These are phyloP conservation scores for Platanista minor DNA, from an alignment of 2,113 vertebrate genomes.

Conservation along the genomic window DNA sequence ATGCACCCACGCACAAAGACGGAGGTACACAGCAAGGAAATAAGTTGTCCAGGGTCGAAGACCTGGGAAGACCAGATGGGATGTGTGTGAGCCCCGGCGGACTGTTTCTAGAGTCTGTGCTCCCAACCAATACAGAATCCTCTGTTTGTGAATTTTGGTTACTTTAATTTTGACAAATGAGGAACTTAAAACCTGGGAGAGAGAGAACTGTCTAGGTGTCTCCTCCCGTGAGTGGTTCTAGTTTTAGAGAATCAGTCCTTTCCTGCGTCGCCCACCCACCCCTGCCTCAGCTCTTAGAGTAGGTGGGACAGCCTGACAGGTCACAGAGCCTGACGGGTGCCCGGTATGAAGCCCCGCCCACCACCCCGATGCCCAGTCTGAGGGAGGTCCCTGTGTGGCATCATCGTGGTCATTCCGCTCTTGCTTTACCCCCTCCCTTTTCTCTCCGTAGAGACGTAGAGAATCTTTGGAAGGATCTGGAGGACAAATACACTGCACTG, in stretches of 20 bases:
- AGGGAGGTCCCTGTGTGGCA: background rate
- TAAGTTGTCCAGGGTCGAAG: background rate
- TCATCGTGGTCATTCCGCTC: accelerated
- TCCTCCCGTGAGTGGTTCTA: background rate
- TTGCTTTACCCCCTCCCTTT: accelerated
- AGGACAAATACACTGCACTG: background rate
- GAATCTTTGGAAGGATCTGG: background rate
- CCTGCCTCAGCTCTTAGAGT: background rate
- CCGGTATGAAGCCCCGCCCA: background rate
- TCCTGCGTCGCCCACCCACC: too few species aligned
- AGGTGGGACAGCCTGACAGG: background rate
- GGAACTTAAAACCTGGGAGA: background rate
- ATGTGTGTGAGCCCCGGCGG: too few species aligned
- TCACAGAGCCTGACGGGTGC: background rate
- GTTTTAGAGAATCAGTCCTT: background rate
- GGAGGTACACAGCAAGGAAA: background rate
- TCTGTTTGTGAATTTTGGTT: background rate
- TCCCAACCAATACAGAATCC: background rate
- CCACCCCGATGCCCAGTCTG: background rate
- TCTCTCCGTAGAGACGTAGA: background rate
- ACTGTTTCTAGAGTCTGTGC: background rate
- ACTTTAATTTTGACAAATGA: background rate
- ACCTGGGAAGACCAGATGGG: background rate
- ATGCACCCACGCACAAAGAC: background rate
- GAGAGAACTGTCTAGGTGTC: background rate